Evolutionary conservation across 2,113 vertebrate genomes (phyloP).

Genomic region (Aplodontia rufa): DNA sequence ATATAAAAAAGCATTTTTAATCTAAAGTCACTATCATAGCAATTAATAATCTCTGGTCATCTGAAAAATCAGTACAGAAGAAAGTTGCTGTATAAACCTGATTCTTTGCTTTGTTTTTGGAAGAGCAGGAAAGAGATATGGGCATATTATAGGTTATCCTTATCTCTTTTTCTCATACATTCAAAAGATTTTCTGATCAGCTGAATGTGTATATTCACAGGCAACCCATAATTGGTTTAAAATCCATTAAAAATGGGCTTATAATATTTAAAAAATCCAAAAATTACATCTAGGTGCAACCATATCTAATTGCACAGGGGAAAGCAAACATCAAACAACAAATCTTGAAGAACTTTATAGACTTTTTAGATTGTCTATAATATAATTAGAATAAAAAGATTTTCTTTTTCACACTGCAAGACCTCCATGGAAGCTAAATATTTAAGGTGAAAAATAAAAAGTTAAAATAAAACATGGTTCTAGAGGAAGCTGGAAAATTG

Average conservation of each 20-base stretch:
- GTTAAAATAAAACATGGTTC: background rate
- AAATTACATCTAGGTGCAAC: background rate
- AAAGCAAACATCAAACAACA: background rate
- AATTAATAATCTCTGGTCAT: constrained; percentile 15
- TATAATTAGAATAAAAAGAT: background rate
- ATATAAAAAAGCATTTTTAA: too few species aligned
- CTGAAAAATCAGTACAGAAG: constrained; percentile 28
- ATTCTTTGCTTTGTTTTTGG: background rate
- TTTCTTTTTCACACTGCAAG: background rate
- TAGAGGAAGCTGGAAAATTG: background rate
- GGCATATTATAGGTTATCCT: background rate
- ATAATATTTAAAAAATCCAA: constrained; percentile 33
- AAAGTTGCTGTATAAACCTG: background rate
- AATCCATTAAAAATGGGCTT: background rate
- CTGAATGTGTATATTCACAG: background rate
- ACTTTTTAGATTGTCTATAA: background rate
- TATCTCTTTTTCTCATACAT: constrained; percentile 31
- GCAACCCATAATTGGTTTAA: background rate
- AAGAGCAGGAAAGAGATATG: background rate
- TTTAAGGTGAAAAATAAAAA: background rate
- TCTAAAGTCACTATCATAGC: background rate
- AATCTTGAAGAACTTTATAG: background rate
- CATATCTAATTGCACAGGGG: background rate
- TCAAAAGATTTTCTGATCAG: constrained; percentile 26
- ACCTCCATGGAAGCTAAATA: background rate